Base-by-base conservation (phyloP, 2,797 vertebrate genomes). In the Odontamblyopus lacepedii region DNA sequence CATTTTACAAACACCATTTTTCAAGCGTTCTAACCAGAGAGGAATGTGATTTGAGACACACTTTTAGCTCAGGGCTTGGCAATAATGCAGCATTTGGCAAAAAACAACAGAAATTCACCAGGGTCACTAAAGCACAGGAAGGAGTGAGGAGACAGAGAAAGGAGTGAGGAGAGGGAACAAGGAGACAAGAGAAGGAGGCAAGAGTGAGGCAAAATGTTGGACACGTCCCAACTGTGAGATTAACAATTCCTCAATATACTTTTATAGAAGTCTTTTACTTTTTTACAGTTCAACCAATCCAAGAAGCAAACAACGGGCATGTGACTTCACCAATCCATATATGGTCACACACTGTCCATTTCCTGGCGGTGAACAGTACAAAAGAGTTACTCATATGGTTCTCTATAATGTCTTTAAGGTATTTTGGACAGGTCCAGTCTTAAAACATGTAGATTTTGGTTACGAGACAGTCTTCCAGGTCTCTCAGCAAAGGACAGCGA, bases 71-170 rank as follows among this genome's bases (percentile, higher is more conserved):
- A 62, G 80, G 83, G 78, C 82, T 85, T 73, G 65, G 84, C 81
- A 86, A 92, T 91, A 94, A 95, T 96, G 95, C 93, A 95, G 95
- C 94, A 94, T 95, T 94, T 92, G 94, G 96, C 95, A 95, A 95
- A 44, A 95, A 63, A 85, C 82, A 86, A 89, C 74, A 71, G 95
- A 95, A 94, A 94, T 92, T 94, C 95, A 97, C 95, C 79, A 83
- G 93, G 94, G 93, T 95, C 95, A 96, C 95, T 92, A 95, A 96
- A 97, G 96, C 96, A 95, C 94, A 94, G 92, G 89, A 70, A 86
- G 61, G 61, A 63, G 90, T 71, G 75, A 70, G 32, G 75, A 81
- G 62, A 62, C 35, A 48, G 44, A 15, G 44, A 48, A 48, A 15
- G 13, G 44, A 48, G 44, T 48, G 35, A 44, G 29, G 30, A 0